phyloP scores from a whole-genome alignment of 1,140 invertebrate genomes.

The Acromyrmex heyeri region DNA sequence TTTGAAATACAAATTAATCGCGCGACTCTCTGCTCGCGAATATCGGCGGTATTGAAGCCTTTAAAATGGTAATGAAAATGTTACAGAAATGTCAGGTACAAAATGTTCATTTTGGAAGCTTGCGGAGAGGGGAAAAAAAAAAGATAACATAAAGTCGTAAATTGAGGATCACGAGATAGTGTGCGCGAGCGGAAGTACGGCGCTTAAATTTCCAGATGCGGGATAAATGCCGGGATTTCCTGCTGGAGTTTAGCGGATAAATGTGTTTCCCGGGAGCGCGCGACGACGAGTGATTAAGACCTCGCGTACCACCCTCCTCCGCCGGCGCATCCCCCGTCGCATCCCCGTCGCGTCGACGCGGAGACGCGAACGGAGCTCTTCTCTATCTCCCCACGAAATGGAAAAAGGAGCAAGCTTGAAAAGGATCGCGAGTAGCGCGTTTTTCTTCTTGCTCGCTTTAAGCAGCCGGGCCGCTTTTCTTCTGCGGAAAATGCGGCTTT shows the following conservation, averaged over 20 bases:
- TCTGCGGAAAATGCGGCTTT: conserved; percentile 71
- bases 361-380: conserved; percentile 28
- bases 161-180: not conserved
- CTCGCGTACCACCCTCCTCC: not conserved
- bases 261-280: conserved; percentile 68
- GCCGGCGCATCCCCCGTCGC: too few relatives aligned
- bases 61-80: not conserved
- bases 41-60: not conserved
- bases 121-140: not conserved
- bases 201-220: conserved; percentile 45
- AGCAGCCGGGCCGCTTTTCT: conserved; percentile 61
- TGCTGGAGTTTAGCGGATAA: conserved; percentile 72
- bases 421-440: conserved; percentile 67
- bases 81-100: not conserved
- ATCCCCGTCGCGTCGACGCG: conserved; percentile 6
- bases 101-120: not conserved
- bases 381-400: conserved; percentile 49
- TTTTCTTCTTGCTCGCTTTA: conserved; percentile 68
- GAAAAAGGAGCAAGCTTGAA: conserved; percentile 58
- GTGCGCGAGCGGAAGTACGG: not conserved
- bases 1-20: conserved; percentile 13
- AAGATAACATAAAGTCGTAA: not conserved
- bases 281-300: conserved; percentile 73
- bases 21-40: not conserved
- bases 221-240: conserved; percentile 70